Percentiles rank a stretch among this genome's conserved stretches.
These are phyloP conservation scores for Galendromus occidentalis DNA, from an alignment of 1,140 invertebrate species.

Conservation along the genomic window DNA sequence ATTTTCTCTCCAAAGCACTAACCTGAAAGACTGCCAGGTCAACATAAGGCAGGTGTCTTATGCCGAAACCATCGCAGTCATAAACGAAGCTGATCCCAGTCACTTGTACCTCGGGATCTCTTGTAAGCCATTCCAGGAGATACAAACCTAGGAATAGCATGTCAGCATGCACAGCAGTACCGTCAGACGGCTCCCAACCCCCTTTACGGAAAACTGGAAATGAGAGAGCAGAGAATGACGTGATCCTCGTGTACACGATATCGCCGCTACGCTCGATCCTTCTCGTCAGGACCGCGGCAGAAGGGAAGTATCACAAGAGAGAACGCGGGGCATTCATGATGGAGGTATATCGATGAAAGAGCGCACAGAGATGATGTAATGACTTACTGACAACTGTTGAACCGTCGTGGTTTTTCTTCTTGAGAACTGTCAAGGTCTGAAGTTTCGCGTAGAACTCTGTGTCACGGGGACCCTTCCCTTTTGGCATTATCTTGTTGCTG, in stretches of 20 bases:
- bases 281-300: too few relatives aligned
- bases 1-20: neutral
- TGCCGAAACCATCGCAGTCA: neutral
- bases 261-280: too few relatives aligned
- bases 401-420: neutral
- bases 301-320: too few relatives aligned
- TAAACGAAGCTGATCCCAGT: neutral
- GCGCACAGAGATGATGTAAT: too few relatives aligned
- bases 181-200: neutral
- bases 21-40: slow-evolving; percentile 5
- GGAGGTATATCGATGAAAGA: too few relatives aligned
- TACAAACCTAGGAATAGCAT: neutral
- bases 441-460: neutral
- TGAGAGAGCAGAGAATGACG: too few relatives aligned
- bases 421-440: neutral
- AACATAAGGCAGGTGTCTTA: neutral
- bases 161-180: neutral
- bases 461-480: neutral
- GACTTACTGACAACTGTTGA: neutral
- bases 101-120: neutral
- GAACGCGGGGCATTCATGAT: too few relatives aligned
- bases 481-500: neutral
- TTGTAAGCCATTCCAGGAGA: neutral
- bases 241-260: too few relatives aligned
- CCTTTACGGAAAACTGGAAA: neutral